Evolutionary conservation across 2,113 vertebrate genomes (phyloP).

Genomic region (Pitta sordida): DNA sequence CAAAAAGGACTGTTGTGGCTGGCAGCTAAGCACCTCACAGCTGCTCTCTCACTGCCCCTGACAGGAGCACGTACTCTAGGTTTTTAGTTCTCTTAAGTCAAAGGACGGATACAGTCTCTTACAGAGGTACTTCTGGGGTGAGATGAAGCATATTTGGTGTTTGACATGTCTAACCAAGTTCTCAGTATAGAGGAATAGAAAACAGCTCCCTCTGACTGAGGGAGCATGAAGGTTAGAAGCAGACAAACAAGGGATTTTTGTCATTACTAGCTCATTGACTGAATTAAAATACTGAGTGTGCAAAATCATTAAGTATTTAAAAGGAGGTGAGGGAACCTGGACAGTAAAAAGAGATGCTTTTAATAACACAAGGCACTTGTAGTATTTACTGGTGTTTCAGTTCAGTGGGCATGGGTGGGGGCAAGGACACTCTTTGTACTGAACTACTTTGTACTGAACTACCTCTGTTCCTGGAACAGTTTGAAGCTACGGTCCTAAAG

Average conservation of each 20-base stretch:
- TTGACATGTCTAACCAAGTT: background rate
- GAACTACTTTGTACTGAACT: background rate
- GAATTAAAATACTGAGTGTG: background rate
- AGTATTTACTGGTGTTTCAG: background rate
- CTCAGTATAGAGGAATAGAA: background rate
- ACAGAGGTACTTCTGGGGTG: background rate
- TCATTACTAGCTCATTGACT: background rate
- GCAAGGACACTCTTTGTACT: background rate
- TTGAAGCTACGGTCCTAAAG: background rate
- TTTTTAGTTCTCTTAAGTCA: background rate
- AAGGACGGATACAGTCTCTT: background rate
- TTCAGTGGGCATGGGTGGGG: background rate
- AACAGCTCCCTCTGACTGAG: background rate
- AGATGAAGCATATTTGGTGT: background rate
- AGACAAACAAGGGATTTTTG: background rate
- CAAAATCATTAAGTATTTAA: background rate
- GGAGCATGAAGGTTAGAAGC: background rate
- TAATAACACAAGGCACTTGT: background rate
- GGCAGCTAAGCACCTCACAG: background rate
- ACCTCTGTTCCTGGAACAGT: background rate
- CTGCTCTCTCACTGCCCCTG: background rate
- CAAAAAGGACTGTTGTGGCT: background rate
- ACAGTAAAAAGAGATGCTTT: background rate
- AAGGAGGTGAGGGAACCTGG: background rate
- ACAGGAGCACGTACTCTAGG: background rate